phyloP scores from a whole-genome alignment of 2,113 vertebrate genomes.

The Gavia stellata region DNA sequence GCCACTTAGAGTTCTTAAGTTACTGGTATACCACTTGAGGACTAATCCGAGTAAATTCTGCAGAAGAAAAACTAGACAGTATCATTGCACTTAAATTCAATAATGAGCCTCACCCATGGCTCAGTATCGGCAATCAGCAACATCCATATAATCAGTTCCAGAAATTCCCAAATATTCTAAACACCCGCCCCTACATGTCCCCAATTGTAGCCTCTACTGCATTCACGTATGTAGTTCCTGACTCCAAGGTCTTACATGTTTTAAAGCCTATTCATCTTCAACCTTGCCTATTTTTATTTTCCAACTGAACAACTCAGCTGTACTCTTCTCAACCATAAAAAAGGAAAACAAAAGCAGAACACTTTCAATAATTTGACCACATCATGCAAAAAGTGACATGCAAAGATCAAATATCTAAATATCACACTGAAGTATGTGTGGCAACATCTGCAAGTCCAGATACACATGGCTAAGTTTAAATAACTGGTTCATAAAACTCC shows the following conservation, averaged over 20 bases:
- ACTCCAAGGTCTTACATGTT: not conserved
- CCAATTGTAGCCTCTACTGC: not conserved
- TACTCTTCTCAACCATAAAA: not conserved
- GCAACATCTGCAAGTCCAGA: not conserved
- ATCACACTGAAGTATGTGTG: not conserved
- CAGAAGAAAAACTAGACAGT: not conserved
- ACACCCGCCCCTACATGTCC: not conserved
- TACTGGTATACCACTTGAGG: not conserved
- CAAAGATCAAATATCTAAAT: not conserved
- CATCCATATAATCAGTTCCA: not conserved
- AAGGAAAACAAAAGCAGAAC: not conserved
- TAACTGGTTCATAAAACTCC: not conserved
- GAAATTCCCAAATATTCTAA: not conserved
- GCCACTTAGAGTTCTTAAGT: not conserved
- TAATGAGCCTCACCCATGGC: not conserved
- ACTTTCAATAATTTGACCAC: not conserved
- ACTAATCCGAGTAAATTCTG: not conserved
- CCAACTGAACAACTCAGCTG: rapidly evolving
- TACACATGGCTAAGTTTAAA: not conserved
- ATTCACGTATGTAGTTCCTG: not conserved
- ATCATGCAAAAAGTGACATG: not conserved
- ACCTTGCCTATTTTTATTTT: not conserved
- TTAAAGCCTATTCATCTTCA: not conserved
- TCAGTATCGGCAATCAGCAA: not conserved
- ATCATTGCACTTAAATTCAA: not conserved